A percentile compares a stretch with the other conserved stretches of the same genome.
Conservation (phyloP, 2,888 invertebrate genomes). For the Rapana venosa region DNA sequence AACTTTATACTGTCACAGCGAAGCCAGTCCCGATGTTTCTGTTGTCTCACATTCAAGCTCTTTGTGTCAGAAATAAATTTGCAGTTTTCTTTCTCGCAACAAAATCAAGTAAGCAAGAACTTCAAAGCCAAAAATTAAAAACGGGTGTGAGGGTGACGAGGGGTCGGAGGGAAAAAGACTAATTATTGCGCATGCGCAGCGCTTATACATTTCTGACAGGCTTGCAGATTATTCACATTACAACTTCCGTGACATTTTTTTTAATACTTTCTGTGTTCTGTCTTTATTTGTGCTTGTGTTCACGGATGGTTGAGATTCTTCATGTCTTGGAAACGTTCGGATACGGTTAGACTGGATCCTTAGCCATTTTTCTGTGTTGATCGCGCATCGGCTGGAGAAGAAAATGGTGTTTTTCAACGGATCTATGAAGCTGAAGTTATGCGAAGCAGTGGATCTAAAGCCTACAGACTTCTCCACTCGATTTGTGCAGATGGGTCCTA, state of each 20-base stretch:
- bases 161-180: slow-evolving; percentile 51
- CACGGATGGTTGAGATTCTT: slow-evolving; percentile 42
- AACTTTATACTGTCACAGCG: not conserved
- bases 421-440: slow-evolving; percentile 95
- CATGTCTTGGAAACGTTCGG: slow-evolving; percentile 42
- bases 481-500: slow-evolving; percentile 71
- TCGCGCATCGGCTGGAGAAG: slow-evolving; percentile 46
- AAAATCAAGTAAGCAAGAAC: too few species aligned
- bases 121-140: not conserved
- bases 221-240: slow-evolving; percentile 56
- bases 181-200: slow-evolving; percentile 57
- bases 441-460: slow-evolving; percentile 97
- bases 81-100: not conserved
- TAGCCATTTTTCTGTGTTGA: slow-evolving; percentile 42
- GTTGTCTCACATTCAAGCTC: not conserved
- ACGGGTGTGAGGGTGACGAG: not conserved
- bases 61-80: not conserved
- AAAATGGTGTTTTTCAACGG: slow-evolving; percentile 87
- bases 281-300: slow-evolving; percentile 41
- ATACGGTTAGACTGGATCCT: slow-evolving; percentile 43
- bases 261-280: slow-evolving; percentile 46
- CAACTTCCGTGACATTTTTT: slow-evolving; percentile 60
- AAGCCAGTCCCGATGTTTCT: not conserved
- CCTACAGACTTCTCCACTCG: slow-evolving; percentile 91
- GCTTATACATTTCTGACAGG: slow-evolving; percentile 54